Conservation (phyloP, 2,888 invertebrate species). For the Myopa testacea region DNA sequence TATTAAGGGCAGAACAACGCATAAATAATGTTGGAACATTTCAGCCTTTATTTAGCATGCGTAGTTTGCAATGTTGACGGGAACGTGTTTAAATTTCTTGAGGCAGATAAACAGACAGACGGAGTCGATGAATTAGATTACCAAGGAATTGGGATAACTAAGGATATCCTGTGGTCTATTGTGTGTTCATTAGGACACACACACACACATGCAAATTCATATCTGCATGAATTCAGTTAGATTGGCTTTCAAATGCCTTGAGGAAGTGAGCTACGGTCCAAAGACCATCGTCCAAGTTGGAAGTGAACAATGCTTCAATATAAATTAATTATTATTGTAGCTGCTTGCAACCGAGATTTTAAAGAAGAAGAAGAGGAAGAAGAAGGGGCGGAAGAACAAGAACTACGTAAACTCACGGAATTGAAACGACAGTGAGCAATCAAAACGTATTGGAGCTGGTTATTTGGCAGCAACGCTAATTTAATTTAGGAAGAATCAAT, state of each 20-base stretch:
- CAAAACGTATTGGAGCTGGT: neutral
- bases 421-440: neutral
- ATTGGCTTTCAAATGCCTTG: neutral
- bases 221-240: slow-evolving; percentile 10
- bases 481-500: neutral
- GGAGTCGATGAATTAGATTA: slow-evolving; percentile 8
- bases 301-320: slow-evolving; percentile 24
- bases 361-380: neutral
- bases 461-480: neutral
- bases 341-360: neutral
- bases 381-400: neutral
- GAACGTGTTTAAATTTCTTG: neutral
- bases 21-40: neutral
- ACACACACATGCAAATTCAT: neutral
- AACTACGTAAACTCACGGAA: too few species aligned
- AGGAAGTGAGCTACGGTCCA: neutral
- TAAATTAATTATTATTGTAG: slow-evolving; percentile 13
- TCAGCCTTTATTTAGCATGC: neutral
- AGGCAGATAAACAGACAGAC: neutral
- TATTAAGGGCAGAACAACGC: neutral
- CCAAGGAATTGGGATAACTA: slow-evolving; percentile 12
- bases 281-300: neutral
- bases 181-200: slow-evolving; percentile 26
- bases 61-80: neutral
- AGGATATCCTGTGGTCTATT: slow-evolving; percentile 34